phyloP scores from a whole-genome alignment of 2,797 vertebrate genomes.

The Salmo trutta region DNA sequence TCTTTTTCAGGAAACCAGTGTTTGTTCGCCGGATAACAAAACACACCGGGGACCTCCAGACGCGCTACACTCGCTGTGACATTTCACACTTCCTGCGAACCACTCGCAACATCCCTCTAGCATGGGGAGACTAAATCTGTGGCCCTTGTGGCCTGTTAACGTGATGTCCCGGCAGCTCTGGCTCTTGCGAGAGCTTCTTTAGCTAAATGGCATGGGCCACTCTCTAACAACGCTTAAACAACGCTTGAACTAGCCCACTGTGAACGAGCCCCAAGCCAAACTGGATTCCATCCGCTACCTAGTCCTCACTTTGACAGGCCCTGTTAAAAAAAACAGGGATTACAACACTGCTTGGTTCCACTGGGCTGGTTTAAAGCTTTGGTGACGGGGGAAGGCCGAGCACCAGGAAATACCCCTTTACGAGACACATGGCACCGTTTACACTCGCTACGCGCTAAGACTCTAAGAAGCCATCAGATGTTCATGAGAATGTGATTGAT shows the following conservation, averaged over 20 bases:
- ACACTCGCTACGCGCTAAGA: background rate
- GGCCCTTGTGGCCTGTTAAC: background rate
- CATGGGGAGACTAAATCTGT: background rate
- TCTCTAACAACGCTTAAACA: background rate
- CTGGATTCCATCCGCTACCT: background rate
- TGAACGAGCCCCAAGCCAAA: slow-evolving; percentile 1
- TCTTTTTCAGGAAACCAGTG: background rate
- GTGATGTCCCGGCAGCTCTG: background rate
- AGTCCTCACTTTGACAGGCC: background rate
- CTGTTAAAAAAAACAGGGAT: slow-evolving; percentile 57
- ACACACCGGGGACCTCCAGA: background rate
- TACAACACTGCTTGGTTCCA: slow-evolving; percentile 37
- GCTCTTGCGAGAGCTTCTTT: background rate
- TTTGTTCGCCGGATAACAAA: background rate
- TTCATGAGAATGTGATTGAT: background rate
- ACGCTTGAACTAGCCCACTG: background rate
- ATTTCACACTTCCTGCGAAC: background rate
- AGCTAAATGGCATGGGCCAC: background rate
- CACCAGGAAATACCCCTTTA: slow-evolving; percentile 27
- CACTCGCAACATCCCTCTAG: background rate
- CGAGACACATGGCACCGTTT: slow-evolving; percentile 42
- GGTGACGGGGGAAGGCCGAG: slow-evolving; percentile 42
- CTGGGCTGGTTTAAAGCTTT: slow-evolving; percentile 29
- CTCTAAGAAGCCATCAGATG: background rate
- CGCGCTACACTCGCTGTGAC: background rate